phyloP scores from a whole-genome alignment of 2,888 invertebrate genomes.

The Heliconius ismenius region DNA sequence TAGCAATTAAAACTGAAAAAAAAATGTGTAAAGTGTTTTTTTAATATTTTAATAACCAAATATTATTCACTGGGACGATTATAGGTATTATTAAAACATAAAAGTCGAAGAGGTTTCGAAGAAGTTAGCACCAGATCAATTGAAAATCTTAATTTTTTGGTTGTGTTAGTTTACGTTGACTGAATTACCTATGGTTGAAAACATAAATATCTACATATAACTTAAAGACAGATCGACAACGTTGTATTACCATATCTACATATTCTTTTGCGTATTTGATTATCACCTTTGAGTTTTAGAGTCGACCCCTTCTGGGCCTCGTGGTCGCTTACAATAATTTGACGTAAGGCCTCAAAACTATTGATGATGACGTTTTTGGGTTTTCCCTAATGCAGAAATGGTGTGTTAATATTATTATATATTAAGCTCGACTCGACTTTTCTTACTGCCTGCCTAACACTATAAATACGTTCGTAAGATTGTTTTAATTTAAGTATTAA shows the following conservation, averaged over 20 bases:
- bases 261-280: constrained; percentile 55
- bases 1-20: not conserved
- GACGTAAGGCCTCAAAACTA: constrained; percentile 45
- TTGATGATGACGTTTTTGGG: constrained; percentile 17
- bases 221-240: constrained; percentile 7
- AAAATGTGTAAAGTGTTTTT: not conserved
- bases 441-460: not conserved
- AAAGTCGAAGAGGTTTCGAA: too few species aligned
- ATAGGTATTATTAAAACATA: too few species aligned
- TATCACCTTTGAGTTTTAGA: constrained; percentile 64
- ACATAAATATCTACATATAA: not conserved
- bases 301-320: constrained; percentile 49
- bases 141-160: not conserved
- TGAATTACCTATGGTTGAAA: not conserved
- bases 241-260: constrained; percentile 25
- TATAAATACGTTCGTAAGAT: not conserved
- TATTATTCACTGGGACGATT: too few species aligned
- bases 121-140: too few species aligned
- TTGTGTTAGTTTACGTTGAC: not conserved
- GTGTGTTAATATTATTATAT: not conserved
- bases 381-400: not conserved
- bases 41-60: too few species aligned
- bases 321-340: constrained; percentile 47
- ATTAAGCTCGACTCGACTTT: not conserved
- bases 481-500: not conserved